Percentiles rank a stretch among this genome's conserved stretches.
These are phyloP conservation scores for Bombus sylvicola DNA, from an alignment of 1,140 invertebrate species.

Conservation along the genomic window DNA sequence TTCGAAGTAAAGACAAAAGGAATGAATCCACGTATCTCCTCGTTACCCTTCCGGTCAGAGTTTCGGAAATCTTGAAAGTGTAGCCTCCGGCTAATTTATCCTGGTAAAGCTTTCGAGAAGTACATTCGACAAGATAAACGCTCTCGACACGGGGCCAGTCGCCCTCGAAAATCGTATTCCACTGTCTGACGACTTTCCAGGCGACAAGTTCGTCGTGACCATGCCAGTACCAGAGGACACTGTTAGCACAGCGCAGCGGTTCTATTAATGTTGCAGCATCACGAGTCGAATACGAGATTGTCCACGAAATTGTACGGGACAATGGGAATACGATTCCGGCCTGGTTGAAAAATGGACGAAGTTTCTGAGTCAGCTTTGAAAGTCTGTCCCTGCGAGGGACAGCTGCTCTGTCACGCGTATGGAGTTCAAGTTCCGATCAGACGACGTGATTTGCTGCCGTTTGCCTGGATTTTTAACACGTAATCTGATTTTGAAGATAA, in stretches of 20 bases:
- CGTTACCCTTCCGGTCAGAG: background rate
- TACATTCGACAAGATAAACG: constrained; percentile 28
- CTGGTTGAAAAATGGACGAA: constrained; percentile 27
- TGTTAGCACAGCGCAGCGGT: constrained; percentile 9
- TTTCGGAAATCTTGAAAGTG: constrained; percentile 53
- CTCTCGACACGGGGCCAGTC: background rate
- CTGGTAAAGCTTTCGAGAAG: constrained; percentile 24
- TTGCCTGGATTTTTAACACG: background rate
- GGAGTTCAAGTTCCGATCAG: background rate
- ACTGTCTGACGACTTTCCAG: background rate
- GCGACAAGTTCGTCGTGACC: background rate
- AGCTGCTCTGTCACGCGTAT: background rate
- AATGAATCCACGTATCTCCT: constrained; percentile 32
- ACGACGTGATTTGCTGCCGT: too few species aligned
- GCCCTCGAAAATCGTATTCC: constrained; percentile 3
- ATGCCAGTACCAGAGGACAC: background rate
- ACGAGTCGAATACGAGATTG: constrained; percentile 1
- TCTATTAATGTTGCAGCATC: constrained; percentile 31
- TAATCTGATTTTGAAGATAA: too few species aligned
- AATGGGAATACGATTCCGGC: constrained; percentile 16
- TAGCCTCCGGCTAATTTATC: constrained; percentile 44
- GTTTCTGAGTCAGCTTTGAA: constrained; percentile 12
- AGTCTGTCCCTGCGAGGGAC: background rate
- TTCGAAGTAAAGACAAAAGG: constrained; percentile 34
- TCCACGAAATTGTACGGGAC: constrained; percentile 10